Base-by-base conservation (phyloP, 2,797 vertebrate genomes). In the Microctenopoma steveboyesi region DNA sequence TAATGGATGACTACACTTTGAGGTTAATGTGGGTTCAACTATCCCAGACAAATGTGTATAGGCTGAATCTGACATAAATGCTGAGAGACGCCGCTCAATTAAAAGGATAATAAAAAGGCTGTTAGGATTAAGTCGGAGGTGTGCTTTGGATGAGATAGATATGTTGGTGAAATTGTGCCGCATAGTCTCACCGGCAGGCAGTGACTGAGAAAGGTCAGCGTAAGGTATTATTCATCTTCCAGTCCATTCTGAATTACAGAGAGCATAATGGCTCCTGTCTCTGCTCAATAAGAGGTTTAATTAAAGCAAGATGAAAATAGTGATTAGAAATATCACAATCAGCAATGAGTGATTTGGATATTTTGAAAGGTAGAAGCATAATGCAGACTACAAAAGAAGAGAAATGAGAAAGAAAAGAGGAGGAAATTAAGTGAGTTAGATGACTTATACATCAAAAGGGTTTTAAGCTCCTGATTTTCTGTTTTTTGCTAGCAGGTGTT, bases 51-150 rank as follows among this genome's bases (percentile, higher is more conserved):
- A 83, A 83, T 60, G 58, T 64, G 64, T 45, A 67, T 54, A 56
- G 59, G 39, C 64, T 57, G 13, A 47, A 68, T 76, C 56, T 69
- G 83, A 74, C 65, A 61, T 30, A 48, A 55, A 64, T 66, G 62
- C 78, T 65, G 55, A 76, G 61, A 81, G 79, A 82, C 12, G 40
- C 72, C 30, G 72, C 75, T 82, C 79, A 86, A 88, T 89, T 91
- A 91, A 84, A 82, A 68, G 67, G 51, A 76, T 86, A 81, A 91
- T 92, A 86, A 89, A 91, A 89, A 85, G 73, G 79, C 78, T 79
- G 82, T 92, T 86, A 88, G 64, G 86, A 84, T 84, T 76, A 85
- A 87, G 80, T 87, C 80, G 59, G 76, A 84, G 85, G 87, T 90
- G 87, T 82, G 84, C 83, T 72, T 69, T 37, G 69, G 82, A 83